Percentiles rank a stretch among this genome's conserved stretches.
Evolutionary conservation across 2,113 vertebrate genomes (phyloP).

Genomic region (Odontophorus gujanensis): DNA sequence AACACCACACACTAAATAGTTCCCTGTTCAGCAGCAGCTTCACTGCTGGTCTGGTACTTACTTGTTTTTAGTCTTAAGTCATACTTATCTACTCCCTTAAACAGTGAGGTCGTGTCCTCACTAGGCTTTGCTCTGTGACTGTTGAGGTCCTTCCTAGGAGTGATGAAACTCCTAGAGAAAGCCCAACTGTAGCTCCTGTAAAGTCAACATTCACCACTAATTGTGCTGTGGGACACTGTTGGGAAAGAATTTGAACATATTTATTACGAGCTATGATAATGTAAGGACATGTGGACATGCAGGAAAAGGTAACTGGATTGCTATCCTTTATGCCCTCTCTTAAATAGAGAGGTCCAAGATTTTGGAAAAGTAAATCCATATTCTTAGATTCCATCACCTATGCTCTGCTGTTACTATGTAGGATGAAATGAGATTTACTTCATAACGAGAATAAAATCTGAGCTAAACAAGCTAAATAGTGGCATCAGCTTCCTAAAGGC

Average conservation of each 20-base stretch:
- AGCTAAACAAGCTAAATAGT: background rate
- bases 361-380: background rate
- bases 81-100: background rate
- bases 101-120: background rate
- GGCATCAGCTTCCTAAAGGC: accelerated
- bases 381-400: accelerated
- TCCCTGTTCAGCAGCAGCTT: background rate
- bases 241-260: background rate
- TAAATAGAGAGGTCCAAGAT: background rate
- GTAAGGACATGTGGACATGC: background rate
- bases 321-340: accelerated
- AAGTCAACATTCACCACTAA: background rate
- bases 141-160: background rate
- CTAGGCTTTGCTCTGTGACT: background rate
- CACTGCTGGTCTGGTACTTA: background rate
- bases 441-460: accelerated
- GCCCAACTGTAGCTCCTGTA: background rate
- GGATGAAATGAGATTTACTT: background rate
- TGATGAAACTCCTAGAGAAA: background rate
- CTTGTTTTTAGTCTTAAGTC: background rate
- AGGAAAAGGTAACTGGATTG: background rate
- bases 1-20: background rate
- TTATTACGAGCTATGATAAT: accelerated
- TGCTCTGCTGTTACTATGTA: background rate
- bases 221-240: background rate